Evolutionary conservation across 2,797 vertebrate species (phyloP).

Genomic region (Botia almorhae): DNA sequence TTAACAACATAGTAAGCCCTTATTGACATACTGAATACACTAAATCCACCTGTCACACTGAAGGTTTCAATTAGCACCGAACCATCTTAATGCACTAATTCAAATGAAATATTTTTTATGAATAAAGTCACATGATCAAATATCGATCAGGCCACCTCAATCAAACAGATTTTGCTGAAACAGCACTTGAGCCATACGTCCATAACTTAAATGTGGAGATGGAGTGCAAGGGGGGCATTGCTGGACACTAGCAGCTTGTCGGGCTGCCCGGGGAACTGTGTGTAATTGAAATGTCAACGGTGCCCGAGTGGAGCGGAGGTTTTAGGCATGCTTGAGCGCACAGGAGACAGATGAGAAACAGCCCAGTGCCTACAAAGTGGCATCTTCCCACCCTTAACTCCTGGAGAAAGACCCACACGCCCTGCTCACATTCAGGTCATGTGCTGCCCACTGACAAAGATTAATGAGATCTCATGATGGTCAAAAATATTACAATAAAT

Average conservation of each 20-base stretch:
- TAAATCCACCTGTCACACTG: conserved; percentile 15
- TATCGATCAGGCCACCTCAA: conserved; percentile 19
- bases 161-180: conserved; percentile 33
- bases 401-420: conserved; percentile 23
- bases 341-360: conserved; percentile 77
- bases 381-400: conserved; percentile 57
- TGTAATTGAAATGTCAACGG: conserved; percentile 83
- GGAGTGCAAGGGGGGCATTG: conserved; percentile 60
- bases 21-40: conserved; percentile 16
- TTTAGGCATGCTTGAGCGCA: conserved; percentile 77
- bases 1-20: conserved; percentile 17
- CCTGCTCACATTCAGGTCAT: conserved; percentile 27
- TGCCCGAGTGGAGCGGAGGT: conserved; percentile 74
- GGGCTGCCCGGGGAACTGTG: conserved; percentile 72
- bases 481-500: conserved; percentile 77
- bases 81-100: background rate
- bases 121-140: conserved; percentile 10
- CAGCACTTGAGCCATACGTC: conserved; percentile 2
- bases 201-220: conserved; percentile 31
- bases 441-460: conserved; percentile 68
- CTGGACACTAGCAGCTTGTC: conserved; percentile 70
- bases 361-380: conserved; percentile 72
- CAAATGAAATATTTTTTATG: background rate
- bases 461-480: conserved; percentile 70
- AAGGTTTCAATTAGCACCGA: background rate